These are phyloP conservation scores for Muntiacus muntjak DNA, from an alignment of 2,113 vertebrate genomes.

Conservation along the genomic window DNA sequence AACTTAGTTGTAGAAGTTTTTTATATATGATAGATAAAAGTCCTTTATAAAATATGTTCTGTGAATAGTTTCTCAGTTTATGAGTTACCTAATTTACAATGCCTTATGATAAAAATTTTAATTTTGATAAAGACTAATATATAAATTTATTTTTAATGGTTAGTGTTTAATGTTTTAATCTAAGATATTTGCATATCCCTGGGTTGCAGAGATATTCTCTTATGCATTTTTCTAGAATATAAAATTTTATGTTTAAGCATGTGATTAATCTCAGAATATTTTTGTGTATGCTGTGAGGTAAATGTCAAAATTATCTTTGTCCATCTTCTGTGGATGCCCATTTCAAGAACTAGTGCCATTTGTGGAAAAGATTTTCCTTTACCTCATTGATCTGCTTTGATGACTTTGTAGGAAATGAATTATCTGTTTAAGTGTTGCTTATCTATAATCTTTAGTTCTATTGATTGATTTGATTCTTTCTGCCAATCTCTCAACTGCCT, in stretches of 20 bases:
- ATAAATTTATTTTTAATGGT: neutral
- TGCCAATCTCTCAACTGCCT: neutral
- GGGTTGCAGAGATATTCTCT: neutral
- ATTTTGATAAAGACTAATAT: neutral
- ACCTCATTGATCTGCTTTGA: neutral
- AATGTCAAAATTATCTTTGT: neutral
- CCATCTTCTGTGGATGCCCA: neutral
- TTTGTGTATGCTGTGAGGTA: neutral
- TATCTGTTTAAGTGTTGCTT: neutral
- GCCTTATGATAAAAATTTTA: neutral
- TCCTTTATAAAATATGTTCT: neutral
- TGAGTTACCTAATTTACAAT: neutral
- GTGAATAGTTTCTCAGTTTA: neutral
- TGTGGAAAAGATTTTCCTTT: neutral
- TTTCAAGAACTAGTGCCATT: neutral
- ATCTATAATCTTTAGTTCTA: neutral
- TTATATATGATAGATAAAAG: neutral
- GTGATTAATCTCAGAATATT: neutral
- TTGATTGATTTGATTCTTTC: neutral
- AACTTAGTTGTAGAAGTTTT: neutral
- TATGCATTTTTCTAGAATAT: neutral
- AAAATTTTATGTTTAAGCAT: neutral
- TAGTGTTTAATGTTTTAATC: neutral
- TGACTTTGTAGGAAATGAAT: neutral
- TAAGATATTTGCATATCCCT: neutral